Evolutionary conservation across 2,113 vertebrate genomes (phyloP).

Genomic region (Amphiprion percula): DNA sequence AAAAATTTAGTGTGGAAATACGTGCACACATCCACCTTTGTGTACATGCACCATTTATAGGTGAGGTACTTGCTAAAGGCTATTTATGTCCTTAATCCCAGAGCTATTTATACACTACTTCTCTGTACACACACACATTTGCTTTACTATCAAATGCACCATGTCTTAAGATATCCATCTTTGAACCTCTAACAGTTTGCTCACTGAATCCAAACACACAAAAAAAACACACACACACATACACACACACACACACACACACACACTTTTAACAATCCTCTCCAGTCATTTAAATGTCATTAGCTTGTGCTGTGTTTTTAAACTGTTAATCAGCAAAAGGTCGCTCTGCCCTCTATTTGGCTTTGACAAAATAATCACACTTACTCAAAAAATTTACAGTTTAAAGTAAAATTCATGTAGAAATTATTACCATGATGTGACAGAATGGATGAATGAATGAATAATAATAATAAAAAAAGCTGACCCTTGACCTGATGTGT

Average conservation of each 20-base stretch:
- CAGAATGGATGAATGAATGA: background rate
- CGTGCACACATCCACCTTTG: conserved; percentile 21
- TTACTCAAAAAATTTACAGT: background rate
- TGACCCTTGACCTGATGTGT: background rate
- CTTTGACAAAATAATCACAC: background rate
- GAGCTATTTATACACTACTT: conserved; percentile 34
- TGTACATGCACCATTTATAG: conserved; percentile 7
- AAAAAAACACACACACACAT: too few relatives aligned
- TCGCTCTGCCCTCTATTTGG: background rate
- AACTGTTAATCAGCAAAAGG: background rate
- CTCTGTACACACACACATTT: conserved; percentile 8
- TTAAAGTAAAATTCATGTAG: background rate
- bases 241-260: too few relatives aligned
- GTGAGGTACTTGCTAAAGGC: conserved; percentile 14
- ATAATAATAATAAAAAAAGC: background rate
- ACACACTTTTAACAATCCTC: conserved; percentile 14
- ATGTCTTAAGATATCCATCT: conserved; percentile 30
- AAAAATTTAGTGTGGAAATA: background rate
- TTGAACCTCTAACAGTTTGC: conserved; percentile 21
- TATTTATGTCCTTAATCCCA: conserved; percentile 37
- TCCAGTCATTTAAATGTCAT: conserved; percentile 36
- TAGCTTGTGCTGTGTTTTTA: background rate
- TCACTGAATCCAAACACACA: background rate
- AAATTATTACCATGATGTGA: background rate
- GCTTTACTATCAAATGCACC: conserved; percentile 17